These are phyloP conservation scores for Apotomis turbidana DNA, from an alignment of 2,888 invertebrate genomes.

Conservation along the genomic window DNA sequence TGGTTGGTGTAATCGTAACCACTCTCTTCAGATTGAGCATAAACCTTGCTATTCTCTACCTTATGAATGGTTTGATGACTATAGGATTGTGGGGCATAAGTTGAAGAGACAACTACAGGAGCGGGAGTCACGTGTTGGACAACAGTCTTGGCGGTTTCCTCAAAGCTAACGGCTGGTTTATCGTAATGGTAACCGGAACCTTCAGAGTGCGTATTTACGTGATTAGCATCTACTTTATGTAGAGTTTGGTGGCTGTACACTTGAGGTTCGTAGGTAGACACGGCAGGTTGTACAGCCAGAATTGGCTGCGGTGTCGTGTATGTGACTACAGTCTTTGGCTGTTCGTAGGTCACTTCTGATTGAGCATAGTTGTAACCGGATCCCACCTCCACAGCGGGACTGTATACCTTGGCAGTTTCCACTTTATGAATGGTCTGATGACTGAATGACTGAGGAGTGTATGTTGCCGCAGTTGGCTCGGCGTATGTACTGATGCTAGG, in stretches of 20 bases:
- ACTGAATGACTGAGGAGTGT: constrained; percentile 46
- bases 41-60: constrained; percentile 47
- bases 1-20: constrained; percentile 49
- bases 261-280: constrained; percentile 68
- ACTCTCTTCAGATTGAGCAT: constrained; percentile 10
- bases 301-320: constrained; percentile 56
- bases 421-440: constrained; percentile 59
- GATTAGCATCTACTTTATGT: constrained; percentile 65
- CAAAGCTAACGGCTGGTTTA: constrained; percentile 58
- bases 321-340: constrained; percentile 48
- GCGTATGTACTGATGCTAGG: constrained; percentile 57
- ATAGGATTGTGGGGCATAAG: constrained; percentile 57
- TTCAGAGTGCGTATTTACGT: constrained; percentile 57
- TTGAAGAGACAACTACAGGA: constrained; percentile 55
- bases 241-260: constrained; percentile 63
- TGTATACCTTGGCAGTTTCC: constrained; percentile 54
- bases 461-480: constrained; percentile 56
- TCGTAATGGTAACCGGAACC: constrained; percentile 61
- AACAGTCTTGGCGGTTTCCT: constrained; percentile 58
- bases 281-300: constrained; percentile 54
- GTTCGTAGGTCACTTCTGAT: constrained; percentile 45
- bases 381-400: constrained; percentile 51
- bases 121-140: constrained; percentile 61
- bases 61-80: constrained; percentile 67
- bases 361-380: constrained; percentile 36